Evolutionary conservation across 1,140 invertebrate genomes (phyloP).

Genomic region (Pectinophora gossypiella): DNA sequence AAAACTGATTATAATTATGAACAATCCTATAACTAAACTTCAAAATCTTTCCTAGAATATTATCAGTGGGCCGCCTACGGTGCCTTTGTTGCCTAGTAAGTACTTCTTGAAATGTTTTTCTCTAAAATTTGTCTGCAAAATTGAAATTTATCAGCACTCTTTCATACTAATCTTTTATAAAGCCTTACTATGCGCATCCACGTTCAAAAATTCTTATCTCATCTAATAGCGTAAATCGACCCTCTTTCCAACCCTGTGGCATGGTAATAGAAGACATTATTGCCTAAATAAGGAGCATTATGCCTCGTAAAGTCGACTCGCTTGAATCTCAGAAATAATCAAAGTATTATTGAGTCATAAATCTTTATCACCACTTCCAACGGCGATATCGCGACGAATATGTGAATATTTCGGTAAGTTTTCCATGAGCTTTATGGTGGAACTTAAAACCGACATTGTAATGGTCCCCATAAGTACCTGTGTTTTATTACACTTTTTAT

Average conservation of each 20-base stretch:
- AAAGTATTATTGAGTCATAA: conserved; percentile 64
- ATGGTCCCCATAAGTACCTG: background rate
- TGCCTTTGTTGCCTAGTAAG: too few species aligned
- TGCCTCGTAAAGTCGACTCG: conserved; percentile 51
- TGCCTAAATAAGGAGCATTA: conserved; percentile 50
- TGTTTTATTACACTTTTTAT: conserved; percentile 2
- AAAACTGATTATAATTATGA: too few species aligned
- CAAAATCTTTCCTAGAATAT: too few species aligned
- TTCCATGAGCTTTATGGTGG: conserved; percentile 34
- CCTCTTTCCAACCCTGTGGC: background rate
- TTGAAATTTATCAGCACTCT: too few species aligned
- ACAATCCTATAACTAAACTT: too few species aligned
- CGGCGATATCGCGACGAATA: conserved; percentile 29
- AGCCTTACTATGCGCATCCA: too few species aligned
- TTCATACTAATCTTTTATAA: too few species aligned
- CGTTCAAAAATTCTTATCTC: too few species aligned
- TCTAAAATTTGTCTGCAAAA: too few species aligned
- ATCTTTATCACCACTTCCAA: conserved; percentile 50
- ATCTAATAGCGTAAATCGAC: too few species aligned
- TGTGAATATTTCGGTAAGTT: conserved; percentile 57
- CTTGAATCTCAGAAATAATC: conserved; percentile 60
- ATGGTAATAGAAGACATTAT: conserved; percentile 29
- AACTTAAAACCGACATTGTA: conserved; percentile 6
- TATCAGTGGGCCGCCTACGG: too few species aligned
- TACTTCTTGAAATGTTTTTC: too few species aligned